These are phyloP conservation scores for Tetragonula carbonaria DNA, from an alignment of 2,888 invertebrate species.

Conservation along the genomic window DNA sequence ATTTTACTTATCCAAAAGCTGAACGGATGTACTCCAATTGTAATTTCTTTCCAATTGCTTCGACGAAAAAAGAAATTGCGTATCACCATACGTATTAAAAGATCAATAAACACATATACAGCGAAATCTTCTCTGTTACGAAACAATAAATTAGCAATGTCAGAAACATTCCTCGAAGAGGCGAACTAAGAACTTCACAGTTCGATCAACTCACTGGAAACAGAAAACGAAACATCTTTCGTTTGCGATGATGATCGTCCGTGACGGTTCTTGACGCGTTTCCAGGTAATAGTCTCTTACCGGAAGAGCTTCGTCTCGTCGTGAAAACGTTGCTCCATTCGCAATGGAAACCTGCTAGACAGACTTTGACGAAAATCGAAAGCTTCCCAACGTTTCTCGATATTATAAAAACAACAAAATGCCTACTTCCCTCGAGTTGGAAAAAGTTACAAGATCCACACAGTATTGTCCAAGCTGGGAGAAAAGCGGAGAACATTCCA, in stretches of 20 bases:
- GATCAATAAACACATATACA: too few relatives aligned
- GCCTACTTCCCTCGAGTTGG: background rate
- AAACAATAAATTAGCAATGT: background rate
- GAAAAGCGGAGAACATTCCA: conserved; percentile 4
- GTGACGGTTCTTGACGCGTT: conserved; percentile 57
- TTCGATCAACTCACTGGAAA: conserved; percentile 6
- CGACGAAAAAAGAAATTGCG: too few relatives aligned
- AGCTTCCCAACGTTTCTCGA: conserved; percentile 1
- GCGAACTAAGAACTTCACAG: background rate
- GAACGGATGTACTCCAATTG: too few relatives aligned
- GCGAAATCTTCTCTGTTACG: too few relatives aligned
- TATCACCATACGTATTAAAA: too few relatives aligned
- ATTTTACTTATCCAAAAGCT: too few relatives aligned
- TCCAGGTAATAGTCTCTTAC: conserved; percentile 51
- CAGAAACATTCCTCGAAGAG: too few relatives aligned
- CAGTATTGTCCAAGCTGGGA: conserved; percentile 6
- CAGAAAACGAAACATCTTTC: conserved; percentile 17
- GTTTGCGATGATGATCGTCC: conserved; percentile 45
- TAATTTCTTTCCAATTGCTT: too few relatives aligned
- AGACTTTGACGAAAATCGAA: conserved; percentile 9
- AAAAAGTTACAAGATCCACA: background rate
- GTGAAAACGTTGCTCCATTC: conserved; percentile 4
- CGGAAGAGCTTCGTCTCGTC: background rate
- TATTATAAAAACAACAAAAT: background rate
- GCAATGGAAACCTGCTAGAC: too few relatives aligned